Percentiles rank a stretch among this genome's conserved stretches.
Conservation (phyloP, 2,888 invertebrate genomes). For the Pollenia angustigena region DNA sequence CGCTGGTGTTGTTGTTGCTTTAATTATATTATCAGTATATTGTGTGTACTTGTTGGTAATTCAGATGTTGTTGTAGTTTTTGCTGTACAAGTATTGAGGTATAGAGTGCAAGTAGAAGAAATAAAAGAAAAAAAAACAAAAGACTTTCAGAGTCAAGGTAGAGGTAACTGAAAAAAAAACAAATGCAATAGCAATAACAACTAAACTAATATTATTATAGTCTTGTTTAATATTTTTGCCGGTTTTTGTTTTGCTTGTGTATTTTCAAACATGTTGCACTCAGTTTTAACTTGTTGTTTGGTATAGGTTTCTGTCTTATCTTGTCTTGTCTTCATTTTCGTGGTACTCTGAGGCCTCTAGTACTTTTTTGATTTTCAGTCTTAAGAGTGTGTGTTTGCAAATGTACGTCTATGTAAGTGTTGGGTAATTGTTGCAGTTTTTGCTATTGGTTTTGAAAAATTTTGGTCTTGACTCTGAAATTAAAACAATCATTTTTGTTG, state of each 20-base stretch:
- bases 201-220: constrained; percentile 16
- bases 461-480: constrained; percentile 80
- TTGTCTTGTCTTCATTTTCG: constrained; percentile 16
- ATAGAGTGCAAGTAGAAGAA: not conserved
- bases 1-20: not conserved
- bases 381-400: constrained; percentile 35
- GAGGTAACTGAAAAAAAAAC: constrained; percentile 79
- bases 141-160: constrained; percentile 84
- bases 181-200: constrained; percentile 26
- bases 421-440: constrained; percentile 78
- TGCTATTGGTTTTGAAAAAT: constrained; percentile 46
- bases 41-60: constrained; percentile 18
- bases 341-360: constrained; percentile 2
- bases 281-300: constrained; percentile 59
- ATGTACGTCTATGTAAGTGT: constrained; percentile 23
- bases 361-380: constrained; percentile 26
- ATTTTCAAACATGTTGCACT: constrained; percentile 62
- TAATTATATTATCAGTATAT: constrained; percentile 31
- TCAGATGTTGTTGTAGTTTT: constrained; percentile 9
- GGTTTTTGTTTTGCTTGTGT: constrained; percentile 66
- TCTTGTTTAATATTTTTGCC: constrained; percentile 57
- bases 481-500: constrained; percentile 31
- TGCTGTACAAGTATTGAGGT: constrained; percentile 25
- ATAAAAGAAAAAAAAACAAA: constrained; percentile 26
- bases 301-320: constrained; percentile 13